phyloP scores from a whole-genome alignment of 2,888 invertebrate species.

The Calliphora vomitoria region DNA sequence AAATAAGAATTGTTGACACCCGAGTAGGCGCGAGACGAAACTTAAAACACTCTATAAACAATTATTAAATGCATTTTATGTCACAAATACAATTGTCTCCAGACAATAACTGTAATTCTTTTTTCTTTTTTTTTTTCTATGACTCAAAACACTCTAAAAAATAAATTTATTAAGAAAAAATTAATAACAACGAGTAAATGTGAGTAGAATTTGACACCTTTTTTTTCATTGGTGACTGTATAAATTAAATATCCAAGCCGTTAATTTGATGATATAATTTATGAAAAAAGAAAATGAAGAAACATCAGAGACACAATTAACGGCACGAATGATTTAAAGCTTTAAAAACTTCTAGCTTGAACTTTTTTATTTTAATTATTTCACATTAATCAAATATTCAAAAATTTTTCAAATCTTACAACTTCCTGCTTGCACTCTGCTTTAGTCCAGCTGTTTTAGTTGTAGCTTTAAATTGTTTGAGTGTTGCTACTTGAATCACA shows the following conservation, averaged over 20 bases:
- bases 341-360: not conserved
- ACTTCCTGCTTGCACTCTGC: slow-evolving; percentile 57
- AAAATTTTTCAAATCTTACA: slow-evolving; percentile 15
- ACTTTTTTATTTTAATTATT: not conserved
- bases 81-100: slow-evolving; percentile 1
- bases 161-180: slow-evolving; percentile 29
- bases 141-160: slow-evolving; percentile 31
- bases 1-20: slow-evolving; percentile 55
- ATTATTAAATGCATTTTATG: slow-evolving; percentile 33
- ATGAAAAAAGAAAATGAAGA: not conserved
- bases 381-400: not conserved
- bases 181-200: not conserved
- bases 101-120: slow-evolving; percentile 6
- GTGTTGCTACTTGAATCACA: slow-evolving; percentile 46
- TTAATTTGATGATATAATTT: slow-evolving; percentile 35
- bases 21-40: slow-evolving; percentile 65
- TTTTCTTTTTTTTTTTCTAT: not conserved
- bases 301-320: not conserved
- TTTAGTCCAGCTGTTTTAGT: slow-evolving; percentile 1
- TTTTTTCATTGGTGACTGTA: slow-evolving; percentile 21
- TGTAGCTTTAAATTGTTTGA: slow-evolving; percentile 47
- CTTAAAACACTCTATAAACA: slow-evolving; percentile 22
- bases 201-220: slow-evolving; percentile 46
- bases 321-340: not conserved
- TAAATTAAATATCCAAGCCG: slow-evolving; percentile 14